Base-by-base conservation (phyloP, 2,797 vertebrate species). In the Crenuchus spilurus region DNA sequence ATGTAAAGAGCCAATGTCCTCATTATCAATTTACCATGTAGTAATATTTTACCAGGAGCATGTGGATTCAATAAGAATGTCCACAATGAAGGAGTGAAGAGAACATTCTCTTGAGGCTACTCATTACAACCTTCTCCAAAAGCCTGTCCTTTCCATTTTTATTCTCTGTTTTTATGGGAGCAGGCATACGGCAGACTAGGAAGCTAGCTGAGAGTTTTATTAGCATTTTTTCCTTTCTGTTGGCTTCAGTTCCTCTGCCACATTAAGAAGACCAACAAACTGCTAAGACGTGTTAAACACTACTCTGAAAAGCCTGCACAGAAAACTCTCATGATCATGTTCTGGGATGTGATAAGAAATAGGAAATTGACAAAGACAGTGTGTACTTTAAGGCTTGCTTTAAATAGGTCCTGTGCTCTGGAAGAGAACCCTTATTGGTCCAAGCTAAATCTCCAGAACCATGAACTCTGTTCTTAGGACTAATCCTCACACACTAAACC, bases 11-110 rank as follows among this genome's bases (percentile, higher is more conserved):
- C 64, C 72, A 67, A 73, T 31, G 22, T 51, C 46, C 39, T 75
- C n/a, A 42, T 74, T 68, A 78, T 70, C 18, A 72, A 61, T 82
- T 68, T 73, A 70, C 42, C 41, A 79, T 66, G 24, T 51, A 60
- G 30, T 72, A 58, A 78, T 67, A 75, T 77, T 79, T 81, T 33
- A 77, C n/a, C 60, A 54, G 54, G 57, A n/a, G 18, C 74, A 77
- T 75, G 46, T 74, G 75, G 48, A 74, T 78, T 63, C 22, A 78
- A 78, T 78, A 60, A 79, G 63, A 44, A 18, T 44, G 49, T 49
- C 10, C 42, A 52, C 18, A 14, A 26, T 41, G 39, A 44, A 69
- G 60, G 41, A 70, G 61, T 10, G 14, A 33, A 20, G 39, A 66
- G 18, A 61, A 42, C 16, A 49, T 48, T 80, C 30, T 49, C 30